Conservation (phyloP, 2,888 invertebrate species). For the Cantharis flavilabris region DNA sequence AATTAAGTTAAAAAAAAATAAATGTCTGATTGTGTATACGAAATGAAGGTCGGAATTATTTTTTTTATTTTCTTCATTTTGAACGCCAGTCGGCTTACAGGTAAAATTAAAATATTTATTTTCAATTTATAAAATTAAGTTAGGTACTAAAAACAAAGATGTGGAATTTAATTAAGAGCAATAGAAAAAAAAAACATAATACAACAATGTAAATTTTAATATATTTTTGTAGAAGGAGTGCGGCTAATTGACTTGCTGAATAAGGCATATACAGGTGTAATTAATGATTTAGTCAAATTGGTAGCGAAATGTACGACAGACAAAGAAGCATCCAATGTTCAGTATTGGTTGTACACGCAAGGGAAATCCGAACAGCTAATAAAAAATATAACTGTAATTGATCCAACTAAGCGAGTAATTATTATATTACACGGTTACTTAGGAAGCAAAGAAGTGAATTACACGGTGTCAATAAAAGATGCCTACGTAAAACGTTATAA, state of each 20-base stretch:
- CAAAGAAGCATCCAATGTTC: background rate
- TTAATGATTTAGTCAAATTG: background rate
- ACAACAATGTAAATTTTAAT: background rate
- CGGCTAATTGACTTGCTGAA: background rate
- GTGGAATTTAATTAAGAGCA: background rate
- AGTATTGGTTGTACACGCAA: conserved; percentile 1
- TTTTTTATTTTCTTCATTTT: background rate
- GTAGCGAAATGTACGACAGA: background rate
- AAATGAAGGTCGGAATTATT: background rate
- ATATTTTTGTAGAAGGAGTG: background rate
- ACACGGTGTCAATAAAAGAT: background rate
- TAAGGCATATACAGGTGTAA: background rate
- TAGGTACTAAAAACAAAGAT: background rate
- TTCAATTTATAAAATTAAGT: background rate
- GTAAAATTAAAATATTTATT: background rate
- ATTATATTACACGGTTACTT: background rate
- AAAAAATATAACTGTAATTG: background rate
- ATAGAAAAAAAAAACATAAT: too few relatives aligned
- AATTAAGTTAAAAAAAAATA: too few relatives aligned
- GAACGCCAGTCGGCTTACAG: background rate
- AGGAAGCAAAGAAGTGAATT: background rate
- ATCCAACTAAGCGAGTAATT: background rate
- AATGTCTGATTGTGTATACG: background rate
- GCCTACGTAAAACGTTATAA: background rate
- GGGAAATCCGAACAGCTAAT: background rate